Evolutionary conservation across 2,888 invertebrate species (phyloP).

Genomic region (Orthosia cruda): DNA sequence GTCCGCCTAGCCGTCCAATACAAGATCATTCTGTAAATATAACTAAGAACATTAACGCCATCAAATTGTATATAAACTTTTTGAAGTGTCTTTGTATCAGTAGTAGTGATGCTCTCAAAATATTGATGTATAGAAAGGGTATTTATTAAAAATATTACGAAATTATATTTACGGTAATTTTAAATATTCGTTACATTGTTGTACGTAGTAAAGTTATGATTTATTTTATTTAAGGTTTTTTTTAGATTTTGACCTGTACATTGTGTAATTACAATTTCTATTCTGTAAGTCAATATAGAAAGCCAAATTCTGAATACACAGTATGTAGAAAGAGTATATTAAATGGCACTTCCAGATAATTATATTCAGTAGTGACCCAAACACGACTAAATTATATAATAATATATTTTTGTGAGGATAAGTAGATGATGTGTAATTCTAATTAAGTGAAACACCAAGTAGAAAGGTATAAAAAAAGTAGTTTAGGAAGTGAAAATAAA

Average conservation of each 20-base stretch:
- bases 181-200: conserved; percentile 58
- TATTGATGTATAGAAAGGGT: conserved; percentile 66
- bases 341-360: conserved; percentile 57
- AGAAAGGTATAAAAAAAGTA: conserved; percentile 63
- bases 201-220: conserved; percentile 46
- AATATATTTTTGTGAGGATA: conserved; percentile 78
- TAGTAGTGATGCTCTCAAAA: conserved; percentile 63
- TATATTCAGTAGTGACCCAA: conserved; percentile 54
- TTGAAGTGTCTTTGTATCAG: conserved; percentile 62
- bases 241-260: conserved; percentile 56
- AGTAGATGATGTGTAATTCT: conserved; percentile 59
- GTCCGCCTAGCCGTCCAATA: conserved; percentile 71
- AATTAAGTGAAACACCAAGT: conserved; percentile 71
- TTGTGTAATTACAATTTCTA: conserved; percentile 68
- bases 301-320: conserved; percentile 85
- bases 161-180: conserved; percentile 48
- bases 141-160: conserved; percentile 58
- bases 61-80: conserved; percentile 56
- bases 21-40: conserved; percentile 72
- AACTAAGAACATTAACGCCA: conserved; percentile 45
- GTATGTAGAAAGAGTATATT: conserved; percentile 50
- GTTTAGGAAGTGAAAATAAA: conserved; percentile 49
- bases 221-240: conserved; percentile 29
- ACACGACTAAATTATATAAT: conserved; percentile 57
- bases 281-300: conserved; percentile 73